Base-by-base conservation (phyloP, 2,797 vertebrate genomes). In the Limosa lapponica region DNA sequence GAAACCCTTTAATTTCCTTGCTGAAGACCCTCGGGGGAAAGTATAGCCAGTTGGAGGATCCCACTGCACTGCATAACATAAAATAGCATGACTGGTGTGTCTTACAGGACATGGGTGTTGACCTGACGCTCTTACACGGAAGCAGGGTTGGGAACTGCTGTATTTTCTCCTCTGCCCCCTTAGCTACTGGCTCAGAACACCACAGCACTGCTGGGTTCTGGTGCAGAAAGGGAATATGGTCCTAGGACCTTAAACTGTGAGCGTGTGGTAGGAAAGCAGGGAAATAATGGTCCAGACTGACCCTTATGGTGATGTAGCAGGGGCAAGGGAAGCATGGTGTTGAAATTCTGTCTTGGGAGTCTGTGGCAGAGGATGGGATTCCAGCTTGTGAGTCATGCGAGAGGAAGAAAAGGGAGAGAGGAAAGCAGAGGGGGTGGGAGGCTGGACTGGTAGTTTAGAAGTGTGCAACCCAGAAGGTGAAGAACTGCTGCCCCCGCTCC, bases 1-100 rank as follows among this genome's bases (percentile, higher is more conserved):
- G 39, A 85, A 75, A 87, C 49, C 51, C 55, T 92, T 64, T 94
- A 85, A 86, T 95, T 92, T 79, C n/a, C 13, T 58, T 83, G 19
- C 73, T 89, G 69, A 82, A 86, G 67, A 43, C 39, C 54, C 39
- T 69, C 28, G 25, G 32, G 77, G 84, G 16, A 67, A 82, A 34
- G 74, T 30, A 22, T 2, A 94, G 65, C 20, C 28, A 48, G n/a
- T 22, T 22, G 28, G 71, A 80, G 59, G 18, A 91, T 93, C 64
- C 48, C 39, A 25, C 32, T 90, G 79, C 25, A 62, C 59, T 2
- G 1, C n/a, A 3, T 57, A 70, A 2, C 37, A 16, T 48, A 30
- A 27, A 69, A 15, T 19, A 61, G 27, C 51, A 13, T 22, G 36
- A 46, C 64, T 74, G 69, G 14, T 65, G 23, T 2, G 13, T 51